Evolutionary conservation across 2,797 vertebrate species (phyloP).

Genomic region (Chiroxiphia lanceolata): DNA sequence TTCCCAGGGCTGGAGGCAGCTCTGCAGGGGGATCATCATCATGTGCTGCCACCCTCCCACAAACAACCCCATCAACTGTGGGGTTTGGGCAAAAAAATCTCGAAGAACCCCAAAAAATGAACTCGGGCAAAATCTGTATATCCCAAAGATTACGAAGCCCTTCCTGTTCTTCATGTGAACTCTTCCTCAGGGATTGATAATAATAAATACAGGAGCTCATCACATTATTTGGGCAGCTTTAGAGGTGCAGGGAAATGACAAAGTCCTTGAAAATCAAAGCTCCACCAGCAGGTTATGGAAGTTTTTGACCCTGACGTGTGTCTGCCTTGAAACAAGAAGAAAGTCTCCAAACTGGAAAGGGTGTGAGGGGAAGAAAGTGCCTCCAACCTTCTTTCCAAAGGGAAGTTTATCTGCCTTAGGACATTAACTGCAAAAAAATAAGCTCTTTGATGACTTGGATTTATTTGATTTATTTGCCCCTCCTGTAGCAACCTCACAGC

Average conservation of each 20-base stretch:
- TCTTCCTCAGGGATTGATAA: background rate
- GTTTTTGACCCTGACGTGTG: background rate
- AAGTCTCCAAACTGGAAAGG: background rate
- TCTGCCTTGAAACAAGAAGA: background rate
- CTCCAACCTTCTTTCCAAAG: background rate
- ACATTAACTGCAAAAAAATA: background rate
- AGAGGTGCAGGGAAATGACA: background rate
- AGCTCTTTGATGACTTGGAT: background rate
- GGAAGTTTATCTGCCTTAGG: background rate
- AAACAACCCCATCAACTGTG: background rate
- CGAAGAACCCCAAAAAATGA: background rate
- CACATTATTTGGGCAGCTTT: background rate
- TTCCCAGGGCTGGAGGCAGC: too few species aligned
- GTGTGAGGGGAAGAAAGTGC: background rate
- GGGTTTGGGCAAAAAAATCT: background rate
- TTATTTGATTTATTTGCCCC: background rate
- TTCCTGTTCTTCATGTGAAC: background rate
- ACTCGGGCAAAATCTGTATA: background rate
- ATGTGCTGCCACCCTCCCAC: background rate
- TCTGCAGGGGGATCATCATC: background rate
- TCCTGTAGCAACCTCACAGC: background rate
- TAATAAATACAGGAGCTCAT: background rate
- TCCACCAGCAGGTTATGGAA: background rate
- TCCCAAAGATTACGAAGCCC: background rate
- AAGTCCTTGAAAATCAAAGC: slow-evolving; percentile 13